Conservation (phyloP, 2,797 vertebrate species). For the Cheracebus regulus region DNA sequence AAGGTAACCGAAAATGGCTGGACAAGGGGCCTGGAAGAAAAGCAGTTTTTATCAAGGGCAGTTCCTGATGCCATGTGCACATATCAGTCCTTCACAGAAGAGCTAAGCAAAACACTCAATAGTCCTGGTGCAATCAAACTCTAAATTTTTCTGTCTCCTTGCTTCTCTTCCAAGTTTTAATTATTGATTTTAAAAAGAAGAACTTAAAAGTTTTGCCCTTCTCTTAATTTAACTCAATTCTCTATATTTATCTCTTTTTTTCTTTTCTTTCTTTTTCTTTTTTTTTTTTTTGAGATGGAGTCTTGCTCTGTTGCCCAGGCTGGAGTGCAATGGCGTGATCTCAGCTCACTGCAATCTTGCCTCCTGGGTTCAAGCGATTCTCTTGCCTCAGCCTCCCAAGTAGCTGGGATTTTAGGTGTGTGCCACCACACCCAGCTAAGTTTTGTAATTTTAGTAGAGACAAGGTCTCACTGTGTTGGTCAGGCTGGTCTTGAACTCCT, state of each 20-base stretch:
- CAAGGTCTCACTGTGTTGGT: neutral
- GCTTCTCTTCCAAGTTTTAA: slow-evolving; percentile 1
- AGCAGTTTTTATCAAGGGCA: neutral
- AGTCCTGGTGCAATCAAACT: neutral
- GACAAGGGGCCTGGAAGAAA: neutral
- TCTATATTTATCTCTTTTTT: neutral
- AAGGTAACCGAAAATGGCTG: neutral
- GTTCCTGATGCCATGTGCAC: neutral
- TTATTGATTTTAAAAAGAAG: neutral
- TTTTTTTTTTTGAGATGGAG: neutral
- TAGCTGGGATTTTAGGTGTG: neutral
- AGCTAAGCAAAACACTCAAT: neutral
- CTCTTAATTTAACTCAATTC: neutral
- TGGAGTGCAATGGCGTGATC: neutral
- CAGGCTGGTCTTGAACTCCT: neutral
- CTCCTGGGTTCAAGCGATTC: neutral
- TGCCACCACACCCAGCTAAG: neutral
- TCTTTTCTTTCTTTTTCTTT: too few relatives aligned
- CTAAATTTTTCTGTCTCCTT: neutral
- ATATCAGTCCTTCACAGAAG: neutral
- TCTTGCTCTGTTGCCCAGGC: neutral
- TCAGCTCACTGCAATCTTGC: neutral
- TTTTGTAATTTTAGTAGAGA: neutral
- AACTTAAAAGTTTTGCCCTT: slow-evolving; percentile 10
- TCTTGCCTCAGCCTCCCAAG: neutral